Evolutionary conservation across 2,113 vertebrate genomes (phyloP), one percentile per base, ranked within the genome.

Genomic region (Entomyzon cyanotis): DNA sequence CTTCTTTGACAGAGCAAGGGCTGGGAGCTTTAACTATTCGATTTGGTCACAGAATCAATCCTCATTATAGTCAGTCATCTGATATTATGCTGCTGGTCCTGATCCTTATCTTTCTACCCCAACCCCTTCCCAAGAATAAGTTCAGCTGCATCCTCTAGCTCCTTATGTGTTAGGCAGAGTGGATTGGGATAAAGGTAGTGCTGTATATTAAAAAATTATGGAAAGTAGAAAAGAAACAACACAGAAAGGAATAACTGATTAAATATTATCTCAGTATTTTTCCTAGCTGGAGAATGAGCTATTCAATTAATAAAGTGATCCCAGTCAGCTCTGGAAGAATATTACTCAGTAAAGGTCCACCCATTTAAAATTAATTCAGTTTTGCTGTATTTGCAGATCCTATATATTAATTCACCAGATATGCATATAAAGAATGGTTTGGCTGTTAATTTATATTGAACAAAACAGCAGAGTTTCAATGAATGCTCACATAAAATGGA

Each of bases 31-130:
- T 87, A 91, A 79, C 67, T 56, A 47, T 90, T 85, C 0, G 11
- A 93, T 93, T 89, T 3, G 28, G 65, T 71, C 74, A 68, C 77
- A 89, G 44, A 93, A 91, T 91, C 92, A 82, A 78, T 91, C 69
- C 56, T 96, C 74, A 56, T 60, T 85, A 78, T 39, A 91, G 33
- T 19, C 65, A 53, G 63, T 71, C 41, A 78, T 75, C 56, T 84
- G 68, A 58, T 63, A 35, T 15, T 39, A 27, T 24, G 52, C 87
- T 94, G 81, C 60, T 91, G 39, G 47, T 84, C 35, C 73, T 1
- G 0, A 39, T 91, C 85, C 58, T 88, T 90, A 55, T 35, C 52
- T 75, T 81, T 89, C 60, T 84, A 74, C 39, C 63, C 56, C 67
- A 87, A 50, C 52, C 23, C 35, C 21, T 87, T 71, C 77, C 62